A percentile compares a stretch with the other conserved stretches of the same genome.
Conservation (phyloP, 2,797 vertebrate genomes). For the Tapirus indicus region DNA sequence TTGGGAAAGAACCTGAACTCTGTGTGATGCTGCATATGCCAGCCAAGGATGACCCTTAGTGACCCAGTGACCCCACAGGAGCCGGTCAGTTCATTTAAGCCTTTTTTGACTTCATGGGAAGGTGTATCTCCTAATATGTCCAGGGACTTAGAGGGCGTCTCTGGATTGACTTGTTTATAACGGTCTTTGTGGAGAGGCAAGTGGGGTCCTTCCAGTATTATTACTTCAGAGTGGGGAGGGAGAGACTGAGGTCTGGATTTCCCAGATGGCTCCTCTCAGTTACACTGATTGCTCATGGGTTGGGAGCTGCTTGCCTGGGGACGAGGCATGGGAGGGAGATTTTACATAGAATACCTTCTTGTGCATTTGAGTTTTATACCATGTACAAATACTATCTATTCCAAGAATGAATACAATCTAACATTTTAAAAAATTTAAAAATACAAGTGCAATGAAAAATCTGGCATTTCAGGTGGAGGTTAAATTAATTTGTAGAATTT, state of each 20-base stretch:
- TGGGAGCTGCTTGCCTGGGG: not conserved
- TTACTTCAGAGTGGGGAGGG: not conserved
- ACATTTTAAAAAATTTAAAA: slow-evolving; percentile 9
- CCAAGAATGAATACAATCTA: slow-evolving; percentile 6
- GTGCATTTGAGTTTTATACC: not conserved
- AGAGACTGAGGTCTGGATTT: not conserved
- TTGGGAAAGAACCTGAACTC: not conserved
- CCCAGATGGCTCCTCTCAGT: not conserved
- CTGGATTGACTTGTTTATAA: not conserved
- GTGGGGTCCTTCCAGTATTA: not conserved
- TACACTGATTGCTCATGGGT: not conserved
- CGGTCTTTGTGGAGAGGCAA: not conserved
- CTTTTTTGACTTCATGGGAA: not conserved
- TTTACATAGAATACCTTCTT: not conserved
- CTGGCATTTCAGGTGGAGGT: not conserved
- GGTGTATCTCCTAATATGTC: not conserved
- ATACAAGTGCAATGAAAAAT: not conserved
- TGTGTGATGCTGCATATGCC: not conserved
- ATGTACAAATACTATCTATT: not conserved
- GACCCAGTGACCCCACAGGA: not conserved
- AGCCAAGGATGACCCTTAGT: not conserved
- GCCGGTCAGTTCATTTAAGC: not conserved
- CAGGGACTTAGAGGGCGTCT: not conserved
- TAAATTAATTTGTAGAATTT: slow-evolving; percentile 34
- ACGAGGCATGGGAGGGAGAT: not conserved